A percentile compares a stretch with the other conserved stretches of the same genome.
Conservation (phyloP, 37 sponge, comb jelly and placozoan species). For the Bolinopsis microptera region DNA sequence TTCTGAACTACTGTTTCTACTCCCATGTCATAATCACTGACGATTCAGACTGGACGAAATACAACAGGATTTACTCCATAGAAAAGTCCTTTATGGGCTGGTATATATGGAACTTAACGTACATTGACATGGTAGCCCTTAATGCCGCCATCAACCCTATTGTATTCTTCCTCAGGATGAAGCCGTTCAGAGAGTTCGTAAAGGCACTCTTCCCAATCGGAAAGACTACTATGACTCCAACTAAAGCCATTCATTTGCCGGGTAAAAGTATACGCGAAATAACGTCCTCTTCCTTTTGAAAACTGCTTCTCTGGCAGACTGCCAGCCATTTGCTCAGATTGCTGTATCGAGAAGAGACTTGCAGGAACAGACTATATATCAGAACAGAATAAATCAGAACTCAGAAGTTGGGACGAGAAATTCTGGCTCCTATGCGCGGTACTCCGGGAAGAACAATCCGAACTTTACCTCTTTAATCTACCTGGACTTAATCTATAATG, state of each 20-base stretch:
- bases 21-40: neutral
- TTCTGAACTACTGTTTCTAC: constrained; percentile 18
- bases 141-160: constrained; percentile 25
- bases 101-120: neutral
- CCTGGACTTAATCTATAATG: too few relatives aligned
- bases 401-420: too few relatives aligned
- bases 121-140: neutral
- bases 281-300: constrained; percentile 35
- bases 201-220: neutral
- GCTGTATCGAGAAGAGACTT: too few relatives aligned
- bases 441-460: too few relatives aligned
- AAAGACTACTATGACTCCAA: neutral
- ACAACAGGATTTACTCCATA: neutral
- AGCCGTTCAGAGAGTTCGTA: constrained; percentile 13
- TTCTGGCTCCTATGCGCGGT: too few relatives aligned
- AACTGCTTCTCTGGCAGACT: too few relatives aligned
- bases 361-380: too few relatives aligned
- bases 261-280: neutral
- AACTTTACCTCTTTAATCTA: too few relatives aligned
- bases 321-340: too few relatives aligned
- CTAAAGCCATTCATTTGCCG: neutral
- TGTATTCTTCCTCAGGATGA: constrained; percentile 24
- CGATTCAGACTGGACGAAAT: neutral
- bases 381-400: too few relatives aligned
- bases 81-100: neutral